A percentile compares a stretch with the other conserved stretches of the same genome.
Conservation (phyloP, 2,888 invertebrate species). For the Entomobrya proxima region DNA sequence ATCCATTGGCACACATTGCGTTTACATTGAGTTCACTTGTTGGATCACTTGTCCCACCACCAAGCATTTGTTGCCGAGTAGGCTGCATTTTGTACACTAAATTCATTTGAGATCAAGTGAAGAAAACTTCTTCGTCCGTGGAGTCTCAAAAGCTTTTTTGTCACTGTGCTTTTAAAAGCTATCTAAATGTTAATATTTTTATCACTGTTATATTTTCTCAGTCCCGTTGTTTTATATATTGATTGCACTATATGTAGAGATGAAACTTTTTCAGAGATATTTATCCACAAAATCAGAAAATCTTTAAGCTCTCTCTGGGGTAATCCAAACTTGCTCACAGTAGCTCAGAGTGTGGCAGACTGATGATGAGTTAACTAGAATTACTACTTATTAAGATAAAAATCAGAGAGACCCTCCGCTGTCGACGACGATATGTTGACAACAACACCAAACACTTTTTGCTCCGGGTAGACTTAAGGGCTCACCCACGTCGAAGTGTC, state of each 20-base stretch:
- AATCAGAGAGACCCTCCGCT: conserved; percentile 50
- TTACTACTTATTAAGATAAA: conserved; percentile 63
- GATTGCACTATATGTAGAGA: background rate
- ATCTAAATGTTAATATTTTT: too few relatives aligned
- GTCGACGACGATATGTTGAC: conserved; percentile 28
- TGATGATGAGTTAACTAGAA: conserved; percentile 44
- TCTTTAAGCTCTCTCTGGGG: conserved; percentile 28
- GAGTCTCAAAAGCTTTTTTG: too few relatives aligned
- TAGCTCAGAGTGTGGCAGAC: conserved; percentile 50
- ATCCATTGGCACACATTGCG: conserved; percentile 74
- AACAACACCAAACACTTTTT: conserved; percentile 47
- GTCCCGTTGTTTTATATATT: too few relatives aligned
- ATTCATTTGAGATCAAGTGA: conserved; percentile 68
- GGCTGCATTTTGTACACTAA: conserved; percentile 74
- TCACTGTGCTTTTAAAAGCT: background rate
- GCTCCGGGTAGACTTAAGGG: conserved; percentile 61
- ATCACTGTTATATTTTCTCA: too few relatives aligned
- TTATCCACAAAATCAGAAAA: background rate
- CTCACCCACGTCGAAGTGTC: conserved; percentile 65
- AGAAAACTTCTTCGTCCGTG: too few relatives aligned
- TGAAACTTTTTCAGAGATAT: background rate
- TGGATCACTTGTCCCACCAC: conserved; percentile 64
- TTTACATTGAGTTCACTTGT: conserved; percentile 70
- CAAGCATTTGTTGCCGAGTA: conserved; percentile 70
- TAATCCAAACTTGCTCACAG: conserved; percentile 39